These are phyloP conservation scores for Erethizon dorsatum DNA, from an alignment of 2,797 vertebrate genomes.

Conservation along the genomic window DNA sequence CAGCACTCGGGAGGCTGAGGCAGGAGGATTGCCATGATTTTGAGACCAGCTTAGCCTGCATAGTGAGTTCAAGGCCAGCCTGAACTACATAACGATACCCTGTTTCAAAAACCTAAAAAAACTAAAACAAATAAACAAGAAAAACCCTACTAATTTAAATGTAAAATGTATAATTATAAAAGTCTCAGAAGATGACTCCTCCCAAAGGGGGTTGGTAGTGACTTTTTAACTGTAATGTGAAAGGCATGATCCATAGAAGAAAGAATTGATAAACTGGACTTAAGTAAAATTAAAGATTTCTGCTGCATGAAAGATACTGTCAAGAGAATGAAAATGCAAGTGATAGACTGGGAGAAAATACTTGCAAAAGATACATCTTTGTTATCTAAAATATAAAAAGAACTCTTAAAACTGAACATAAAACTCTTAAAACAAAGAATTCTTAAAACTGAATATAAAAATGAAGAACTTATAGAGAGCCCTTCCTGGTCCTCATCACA, in stretches of 20 bases:
- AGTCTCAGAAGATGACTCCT: background rate
- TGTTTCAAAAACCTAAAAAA: background rate
- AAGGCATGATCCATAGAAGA: background rate
- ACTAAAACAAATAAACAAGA: background rate
- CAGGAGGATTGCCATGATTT: background rate
- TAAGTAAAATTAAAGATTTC: background rate
- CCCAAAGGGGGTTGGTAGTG: background rate
- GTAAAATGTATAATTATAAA: background rate
- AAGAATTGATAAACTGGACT: background rate
- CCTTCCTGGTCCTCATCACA: too few species aligned
- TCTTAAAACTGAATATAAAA: background rate
- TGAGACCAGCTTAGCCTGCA: background rate
- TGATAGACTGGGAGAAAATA: background rate
- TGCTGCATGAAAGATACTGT: background rate
- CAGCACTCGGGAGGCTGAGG: background rate
- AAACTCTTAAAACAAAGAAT: background rate
- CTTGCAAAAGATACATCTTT: background rate
- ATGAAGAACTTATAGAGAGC: background rate
- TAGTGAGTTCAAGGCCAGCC: background rate
- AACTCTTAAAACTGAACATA: background rate
- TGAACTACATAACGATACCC: background rate
- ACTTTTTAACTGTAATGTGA: background rate
- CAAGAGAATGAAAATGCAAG: background rate
- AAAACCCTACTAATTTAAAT: background rate
- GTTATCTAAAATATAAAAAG: background rate